Evolutionary conservation across 2,797 vertebrate species (phyloP).

Genomic region (Diceros bicornis): DNA sequence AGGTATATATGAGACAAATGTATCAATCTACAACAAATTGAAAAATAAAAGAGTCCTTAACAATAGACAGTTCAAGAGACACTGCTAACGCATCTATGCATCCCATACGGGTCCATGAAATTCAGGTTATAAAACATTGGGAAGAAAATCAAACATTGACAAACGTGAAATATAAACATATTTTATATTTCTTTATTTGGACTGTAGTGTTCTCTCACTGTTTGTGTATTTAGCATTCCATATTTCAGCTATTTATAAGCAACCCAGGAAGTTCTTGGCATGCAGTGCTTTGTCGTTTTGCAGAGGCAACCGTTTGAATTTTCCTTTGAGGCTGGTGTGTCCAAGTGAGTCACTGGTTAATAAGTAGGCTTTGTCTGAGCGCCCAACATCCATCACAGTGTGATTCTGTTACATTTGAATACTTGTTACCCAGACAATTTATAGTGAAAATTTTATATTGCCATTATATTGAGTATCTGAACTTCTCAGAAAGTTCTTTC

Average conservation of each 20-base stretch:
- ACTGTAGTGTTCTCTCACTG: not conserved
- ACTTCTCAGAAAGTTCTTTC: not conserved
- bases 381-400: not conserved
- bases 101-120: not conserved
- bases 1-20: not conserved
- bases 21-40: not conserved
- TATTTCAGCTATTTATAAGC: not conserved
- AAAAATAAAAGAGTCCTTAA: slow-evolving; percentile 6
- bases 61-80: not conserved
- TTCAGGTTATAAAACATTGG: not conserved
- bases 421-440: not conserved
- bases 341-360: not conserved
- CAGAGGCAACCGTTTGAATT: not conserved
- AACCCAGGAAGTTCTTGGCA: not conserved
- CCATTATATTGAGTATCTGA: not conserved
- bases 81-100: not conserved
- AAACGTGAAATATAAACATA: not conserved
- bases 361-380: not conserved
- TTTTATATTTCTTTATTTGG: not conserved
- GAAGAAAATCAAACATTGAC: not conserved
- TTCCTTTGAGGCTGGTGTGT: not conserved
- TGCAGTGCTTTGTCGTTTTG: not conserved
- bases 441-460: not conserved
- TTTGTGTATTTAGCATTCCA: not conserved
- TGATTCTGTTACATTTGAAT: not conserved